phyloP scores from a whole-genome alignment of 1,140 invertebrate species.

The Pseudomyrmex sp. region DNA sequence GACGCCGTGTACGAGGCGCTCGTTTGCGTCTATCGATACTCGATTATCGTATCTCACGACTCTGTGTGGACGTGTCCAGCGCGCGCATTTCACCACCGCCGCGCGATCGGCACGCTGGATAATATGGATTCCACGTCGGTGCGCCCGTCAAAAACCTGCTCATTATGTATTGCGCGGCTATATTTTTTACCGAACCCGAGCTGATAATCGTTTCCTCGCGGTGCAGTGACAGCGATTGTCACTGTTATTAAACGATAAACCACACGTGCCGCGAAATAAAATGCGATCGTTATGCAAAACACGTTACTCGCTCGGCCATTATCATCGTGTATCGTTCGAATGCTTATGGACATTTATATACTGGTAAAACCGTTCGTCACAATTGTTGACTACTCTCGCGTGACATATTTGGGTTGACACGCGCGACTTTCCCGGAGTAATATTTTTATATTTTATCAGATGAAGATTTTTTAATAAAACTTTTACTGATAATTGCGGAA shows the following conservation, averaged over 20 bases:
- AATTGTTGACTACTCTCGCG: conserved; percentile 26
- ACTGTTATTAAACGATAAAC: conserved; percentile 51
- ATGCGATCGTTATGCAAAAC: conserved; percentile 52
- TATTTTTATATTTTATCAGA: neutral
- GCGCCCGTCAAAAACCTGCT: neutral
- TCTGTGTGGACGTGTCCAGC: neutral
- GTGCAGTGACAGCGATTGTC: conserved; percentile 32
- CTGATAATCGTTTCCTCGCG: neutral
- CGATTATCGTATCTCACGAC: conserved; percentile 51
- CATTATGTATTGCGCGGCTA: conserved; percentile 7
- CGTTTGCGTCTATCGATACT: conserved; percentile 46
- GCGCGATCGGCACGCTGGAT: conserved; percentile 20
- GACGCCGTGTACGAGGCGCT: conserved; percentile 7
- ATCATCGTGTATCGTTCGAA: conserved; percentile 8
- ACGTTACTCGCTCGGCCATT: conserved; percentile 35
- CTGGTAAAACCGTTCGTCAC: conserved; percentile 4
- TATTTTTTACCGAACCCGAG: neutral
- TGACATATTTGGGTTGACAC: conserved; percentile 24
- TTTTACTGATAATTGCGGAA: neutral
- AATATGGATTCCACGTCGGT: conserved; percentile 8
- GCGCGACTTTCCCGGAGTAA: conserved; percentile 1
- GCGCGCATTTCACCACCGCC: neutral
- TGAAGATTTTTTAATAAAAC: neutral
- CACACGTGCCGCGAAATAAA: conserved; percentile 48
- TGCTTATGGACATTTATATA: conserved; percentile 12